Percentiles rank a stretch among this genome's conserved stretches.
phyloP scores from a whole-genome alignment of 2,113 vertebrate species.

The Pterocles burchelli region DNA sequence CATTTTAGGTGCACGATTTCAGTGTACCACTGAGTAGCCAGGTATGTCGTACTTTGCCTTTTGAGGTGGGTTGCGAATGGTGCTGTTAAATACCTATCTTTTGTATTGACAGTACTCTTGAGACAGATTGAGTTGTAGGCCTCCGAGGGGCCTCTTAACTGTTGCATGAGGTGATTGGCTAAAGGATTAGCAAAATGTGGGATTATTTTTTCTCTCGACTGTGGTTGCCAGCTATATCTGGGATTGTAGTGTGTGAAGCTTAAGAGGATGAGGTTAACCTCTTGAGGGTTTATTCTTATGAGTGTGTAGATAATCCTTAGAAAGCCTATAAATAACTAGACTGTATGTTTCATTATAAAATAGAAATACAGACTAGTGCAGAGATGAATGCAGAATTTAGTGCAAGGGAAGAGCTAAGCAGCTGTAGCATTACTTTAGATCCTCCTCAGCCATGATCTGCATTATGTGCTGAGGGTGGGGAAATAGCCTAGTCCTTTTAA shows the following conservation, averaged over 20 bases:
- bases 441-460: conserved; percentile 15
- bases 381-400: conserved; percentile 49
- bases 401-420: conserved; percentile 25
- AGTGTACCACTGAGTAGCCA: background rate
- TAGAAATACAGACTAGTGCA: conserved; percentile 54
- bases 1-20: background rate
- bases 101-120: conserved; percentile 9
- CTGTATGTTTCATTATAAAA: conserved; percentile 72
- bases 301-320: conserved; percentile 76
- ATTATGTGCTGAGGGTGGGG: conserved; percentile 10
- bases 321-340: conserved; percentile 78
- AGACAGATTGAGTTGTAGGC: conserved; percentile 72
- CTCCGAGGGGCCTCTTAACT: conserved; percentile 40
- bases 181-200: conserved; percentile 77
- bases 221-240: conserved; percentile 73
- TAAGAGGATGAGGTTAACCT: conserved; percentile 82
- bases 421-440: conserved; percentile 19
- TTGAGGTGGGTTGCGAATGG: background rate
- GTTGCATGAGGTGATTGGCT: conserved; percentile 76
- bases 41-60: background rate
- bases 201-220: conserved; percentile 75
- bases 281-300: conserved; percentile 77
- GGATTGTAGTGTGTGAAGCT: conserved; percentile 77
- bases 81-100: conserved; percentile 34
- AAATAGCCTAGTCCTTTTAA: conserved; percentile 12